Evolutionary conservation across 2,113 vertebrate genomes (phyloP).

Genomic region (Ctenodactylus gundi): DNA sequence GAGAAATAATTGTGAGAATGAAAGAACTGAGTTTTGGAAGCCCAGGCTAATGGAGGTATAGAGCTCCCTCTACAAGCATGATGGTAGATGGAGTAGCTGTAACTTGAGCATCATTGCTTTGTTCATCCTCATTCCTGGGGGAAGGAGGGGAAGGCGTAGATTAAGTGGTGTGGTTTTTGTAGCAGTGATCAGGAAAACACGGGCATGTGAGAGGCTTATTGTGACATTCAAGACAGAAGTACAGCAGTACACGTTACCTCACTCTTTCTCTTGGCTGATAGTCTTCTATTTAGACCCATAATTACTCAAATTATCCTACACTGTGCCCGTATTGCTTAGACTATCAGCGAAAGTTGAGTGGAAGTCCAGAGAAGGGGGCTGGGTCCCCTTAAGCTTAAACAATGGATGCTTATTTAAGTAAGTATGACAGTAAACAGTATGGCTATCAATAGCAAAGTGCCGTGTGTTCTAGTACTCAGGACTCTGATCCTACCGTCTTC

Average conservation of each 20-base stretch:
- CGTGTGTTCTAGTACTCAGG: background rate
- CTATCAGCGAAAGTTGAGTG: background rate
- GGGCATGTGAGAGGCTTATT: background rate
- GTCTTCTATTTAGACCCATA: background rate
- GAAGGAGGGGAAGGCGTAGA: too few species aligned
- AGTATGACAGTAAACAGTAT: background rate
- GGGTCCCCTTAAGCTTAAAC: background rate
- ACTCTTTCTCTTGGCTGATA: accelerated
- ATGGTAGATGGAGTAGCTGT: background rate
- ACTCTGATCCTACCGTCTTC: background rate
- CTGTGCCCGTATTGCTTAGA: background rate
- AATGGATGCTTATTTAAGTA: background rate
- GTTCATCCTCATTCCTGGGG: background rate
- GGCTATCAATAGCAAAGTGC: background rate
- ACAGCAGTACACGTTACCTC: background rate
- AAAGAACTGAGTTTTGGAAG: background rate
- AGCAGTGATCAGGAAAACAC: background rate
- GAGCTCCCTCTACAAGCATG: background rate
- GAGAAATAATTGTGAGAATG: background rate
- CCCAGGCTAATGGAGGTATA: background rate
- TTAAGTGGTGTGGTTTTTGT: background rate
- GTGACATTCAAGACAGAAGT: background rate
- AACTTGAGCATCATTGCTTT: background rate
- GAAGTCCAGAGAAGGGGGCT: background rate
- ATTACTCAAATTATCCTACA: background rate